These are phyloP conservation scores for Numenius arquata DNA, from an alignment of 2,113 vertebrate species.

Conservation along the genomic window DNA sequence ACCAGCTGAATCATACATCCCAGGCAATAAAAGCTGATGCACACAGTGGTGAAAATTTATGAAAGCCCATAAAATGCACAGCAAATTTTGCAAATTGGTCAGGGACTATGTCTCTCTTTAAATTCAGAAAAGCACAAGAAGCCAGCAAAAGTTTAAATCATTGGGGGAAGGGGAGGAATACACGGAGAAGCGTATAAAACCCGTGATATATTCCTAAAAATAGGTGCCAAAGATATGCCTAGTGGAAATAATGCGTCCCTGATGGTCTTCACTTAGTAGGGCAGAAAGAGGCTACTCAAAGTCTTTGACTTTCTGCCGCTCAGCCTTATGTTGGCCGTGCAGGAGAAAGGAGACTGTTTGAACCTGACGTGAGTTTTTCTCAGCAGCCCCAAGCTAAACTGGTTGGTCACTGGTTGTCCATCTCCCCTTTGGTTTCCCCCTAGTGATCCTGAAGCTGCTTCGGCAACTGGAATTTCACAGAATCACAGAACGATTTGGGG, in stretches of 20 bases:
- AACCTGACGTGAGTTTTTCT: background rate
- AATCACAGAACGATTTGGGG: no score
- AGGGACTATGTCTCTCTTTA: background rate
- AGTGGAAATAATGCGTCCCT: background rate
- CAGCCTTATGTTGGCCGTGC: accelerated
- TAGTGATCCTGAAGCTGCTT: background rate
- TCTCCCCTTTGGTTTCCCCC: background rate
- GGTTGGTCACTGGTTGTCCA: background rate
- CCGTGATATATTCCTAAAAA: background rate
- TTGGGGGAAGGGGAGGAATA: no score
- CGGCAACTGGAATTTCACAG: background rate
- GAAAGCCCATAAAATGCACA: background rate
- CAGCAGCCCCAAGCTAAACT: background rate
- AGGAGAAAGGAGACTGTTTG: background rate
- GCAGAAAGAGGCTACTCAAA: background rate
- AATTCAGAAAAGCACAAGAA: background rate
- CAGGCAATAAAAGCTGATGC: background rate
- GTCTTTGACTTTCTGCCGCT: background rate
- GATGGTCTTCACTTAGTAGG: background rate
- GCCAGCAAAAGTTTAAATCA: background rate
- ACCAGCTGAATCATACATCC: background rate
- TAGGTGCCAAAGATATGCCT: background rate
- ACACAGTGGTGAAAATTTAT: background rate
- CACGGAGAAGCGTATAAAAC: background rate
- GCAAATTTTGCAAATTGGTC: background rate